Percentiles rank a stretch among this genome's conserved stretches.
These are phyloP conservation scores for Parotia lawesii DNA, from an alignment of 2,113 vertebrate species.

Conservation along the genomic window DNA sequence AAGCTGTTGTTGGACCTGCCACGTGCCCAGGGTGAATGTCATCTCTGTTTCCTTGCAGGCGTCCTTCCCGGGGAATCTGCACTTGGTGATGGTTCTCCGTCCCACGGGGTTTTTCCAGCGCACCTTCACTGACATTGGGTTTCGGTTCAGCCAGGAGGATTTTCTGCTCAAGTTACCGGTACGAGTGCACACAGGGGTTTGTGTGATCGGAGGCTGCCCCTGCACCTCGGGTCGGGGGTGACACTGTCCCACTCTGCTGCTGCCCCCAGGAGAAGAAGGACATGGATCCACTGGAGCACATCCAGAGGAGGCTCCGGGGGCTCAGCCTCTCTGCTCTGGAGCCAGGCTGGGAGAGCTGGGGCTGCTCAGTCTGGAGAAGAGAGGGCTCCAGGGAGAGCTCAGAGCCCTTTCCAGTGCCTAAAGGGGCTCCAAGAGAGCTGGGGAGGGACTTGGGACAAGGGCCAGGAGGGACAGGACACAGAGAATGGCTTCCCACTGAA, in stretches of 20 bases:
- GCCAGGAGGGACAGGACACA: neutral
- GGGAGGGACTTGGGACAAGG: neutral
- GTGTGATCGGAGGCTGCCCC: neutral
- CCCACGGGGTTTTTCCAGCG: conserved; percentile 95
- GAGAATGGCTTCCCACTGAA: neutral
- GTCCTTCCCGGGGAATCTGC: conserved; percentile 93
- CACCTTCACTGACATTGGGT: conserved; percentile 93
- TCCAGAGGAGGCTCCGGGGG: neutral
- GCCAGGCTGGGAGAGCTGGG: neutral
- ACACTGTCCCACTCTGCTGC: neutral
- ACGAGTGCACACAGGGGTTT: neutral
- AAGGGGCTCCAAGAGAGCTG: neutral
- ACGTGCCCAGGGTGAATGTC: neutral
- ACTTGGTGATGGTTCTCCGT: conserved; percentile 92
- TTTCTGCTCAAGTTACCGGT: conserved; percentile 96
- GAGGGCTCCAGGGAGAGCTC: neutral
- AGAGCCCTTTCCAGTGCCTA: neutral
- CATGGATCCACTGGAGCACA: fast-evolving
- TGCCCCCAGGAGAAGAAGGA: neutral
- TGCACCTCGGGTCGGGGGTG: fast-evolving
- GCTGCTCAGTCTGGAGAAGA: neutral
- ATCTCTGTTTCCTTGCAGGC: conserved; percentile 66
- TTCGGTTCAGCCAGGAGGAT: conserved; percentile 95
- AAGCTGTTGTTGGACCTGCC: neutral
- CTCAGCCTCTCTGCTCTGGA: neutral